These are phyloP conservation scores for Austrolebias charrua DNA, from an alignment of 2,797 vertebrate species.

Conservation along the genomic window DNA sequence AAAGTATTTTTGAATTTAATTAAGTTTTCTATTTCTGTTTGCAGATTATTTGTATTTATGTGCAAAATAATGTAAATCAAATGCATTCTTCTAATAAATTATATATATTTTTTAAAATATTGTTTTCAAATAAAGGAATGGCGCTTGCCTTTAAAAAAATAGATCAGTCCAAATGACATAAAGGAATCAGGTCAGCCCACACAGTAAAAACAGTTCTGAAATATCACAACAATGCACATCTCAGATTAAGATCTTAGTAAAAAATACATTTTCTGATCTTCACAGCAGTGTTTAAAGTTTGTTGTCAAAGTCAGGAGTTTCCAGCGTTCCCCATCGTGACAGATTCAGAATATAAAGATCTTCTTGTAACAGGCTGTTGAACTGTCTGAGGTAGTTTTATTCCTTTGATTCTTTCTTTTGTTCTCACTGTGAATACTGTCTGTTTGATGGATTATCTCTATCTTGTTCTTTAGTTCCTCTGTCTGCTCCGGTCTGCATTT, in stretches of 20 bases:
- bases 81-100: too few species aligned
- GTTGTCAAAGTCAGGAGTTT: constrained; percentile 3
- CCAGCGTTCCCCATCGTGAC: constrained; percentile 11
- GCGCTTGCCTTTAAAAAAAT: too few species aligned
- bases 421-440: constrained; percentile 33
- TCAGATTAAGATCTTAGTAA: not conserved
- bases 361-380: constrained; percentile 32
- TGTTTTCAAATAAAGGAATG: too few species aligned
- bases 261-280: not conserved
- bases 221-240: not conserved
- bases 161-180: not conserved
- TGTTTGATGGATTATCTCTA: constrained; percentile 70
- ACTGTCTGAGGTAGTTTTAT: constrained; percentile 20
- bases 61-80: too few species aligned
- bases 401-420: constrained; percentile 11
- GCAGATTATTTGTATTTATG: too few species aligned
- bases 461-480: constrained; percentile 54
- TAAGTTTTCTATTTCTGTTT: too few species aligned
- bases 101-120: too few species aligned
- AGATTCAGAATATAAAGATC: constrained; percentile 44
- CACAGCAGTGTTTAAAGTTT: not conserved
- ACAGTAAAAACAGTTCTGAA: not conserved
- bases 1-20: too few species aligned
- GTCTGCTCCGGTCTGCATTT: constrained; percentile 52
- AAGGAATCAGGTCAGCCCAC: not conserved